Conservation (phyloP, 2,797 vertebrate species). For the Phylloscopus collybita region DNA sequence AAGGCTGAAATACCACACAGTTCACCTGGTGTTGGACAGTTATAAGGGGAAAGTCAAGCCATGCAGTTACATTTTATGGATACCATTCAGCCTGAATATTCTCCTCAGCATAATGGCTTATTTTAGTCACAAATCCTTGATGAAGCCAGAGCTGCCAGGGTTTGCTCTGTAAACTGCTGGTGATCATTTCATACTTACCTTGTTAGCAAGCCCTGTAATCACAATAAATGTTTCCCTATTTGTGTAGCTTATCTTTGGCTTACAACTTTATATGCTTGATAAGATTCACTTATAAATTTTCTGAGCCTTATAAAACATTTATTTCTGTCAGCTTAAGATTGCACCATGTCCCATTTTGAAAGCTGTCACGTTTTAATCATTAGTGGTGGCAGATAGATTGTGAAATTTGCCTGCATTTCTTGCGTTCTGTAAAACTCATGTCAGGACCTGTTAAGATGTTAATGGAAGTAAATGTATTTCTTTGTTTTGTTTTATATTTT, state of each 20-base stretch:
- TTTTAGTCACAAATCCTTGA: background rate
- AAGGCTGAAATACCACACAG: background rate
- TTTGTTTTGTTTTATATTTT: background rate
- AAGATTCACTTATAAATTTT: background rate
- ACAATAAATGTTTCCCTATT: background rate
- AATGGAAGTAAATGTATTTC: background rate
- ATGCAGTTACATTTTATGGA: background rate
- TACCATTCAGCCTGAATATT: fast-evolving
- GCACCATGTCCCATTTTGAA: background rate
- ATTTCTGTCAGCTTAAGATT: background rate
- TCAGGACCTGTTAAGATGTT: background rate
- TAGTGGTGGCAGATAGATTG: background rate
- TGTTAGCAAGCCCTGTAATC: background rate
- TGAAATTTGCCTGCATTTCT: background rate
- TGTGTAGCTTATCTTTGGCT: background rate
- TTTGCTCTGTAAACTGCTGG: background rate
- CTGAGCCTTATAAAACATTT: background rate
- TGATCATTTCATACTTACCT: background rate
- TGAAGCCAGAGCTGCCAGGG: background rate
- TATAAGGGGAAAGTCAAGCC: background rate
- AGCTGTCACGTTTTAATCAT: background rate
- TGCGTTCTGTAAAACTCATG: background rate
- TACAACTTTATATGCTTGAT: background rate
- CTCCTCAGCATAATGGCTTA: background rate
- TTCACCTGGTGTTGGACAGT: fast-evolving